Percentiles rank a stretch among this genome's conserved stretches.
Conservation (phyloP, 2,113 vertebrate genomes). For the Morphnarchus princeps region DNA sequence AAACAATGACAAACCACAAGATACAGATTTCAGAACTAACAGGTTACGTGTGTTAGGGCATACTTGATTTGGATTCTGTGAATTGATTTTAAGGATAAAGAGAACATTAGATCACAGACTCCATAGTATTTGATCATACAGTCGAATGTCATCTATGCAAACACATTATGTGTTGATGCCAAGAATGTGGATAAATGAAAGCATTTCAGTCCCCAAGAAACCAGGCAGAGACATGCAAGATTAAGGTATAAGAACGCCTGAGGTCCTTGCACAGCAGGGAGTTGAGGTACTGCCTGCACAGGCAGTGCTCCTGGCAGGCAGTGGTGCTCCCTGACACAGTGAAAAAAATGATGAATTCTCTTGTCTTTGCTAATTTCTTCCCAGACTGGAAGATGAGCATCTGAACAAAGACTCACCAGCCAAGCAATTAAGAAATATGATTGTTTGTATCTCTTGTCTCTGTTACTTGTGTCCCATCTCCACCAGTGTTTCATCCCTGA, state of each 20-base stretch:
- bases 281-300: not conserved
- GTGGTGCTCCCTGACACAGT: not conserved
- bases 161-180: not conserved
- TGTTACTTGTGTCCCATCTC: not conserved
- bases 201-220: not conserved
- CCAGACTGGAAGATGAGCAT: not conserved
- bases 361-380: not conserved
- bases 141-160: not conserved
- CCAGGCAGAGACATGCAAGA: not conserved
- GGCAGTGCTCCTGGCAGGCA: not conserved
- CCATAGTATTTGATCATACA: not conserved
- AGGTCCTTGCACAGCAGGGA: not conserved
- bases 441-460: not conserved
- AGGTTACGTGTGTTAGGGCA: not conserved
- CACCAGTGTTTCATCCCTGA: not conserved
- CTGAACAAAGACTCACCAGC: not conserved
- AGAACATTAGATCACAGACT: constrained; percentile 34
- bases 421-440: not conserved
- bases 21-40: not conserved
- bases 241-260: not conserved
- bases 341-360: not conserved
- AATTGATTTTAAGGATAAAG: constrained; percentile 14
- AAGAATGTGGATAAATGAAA: not conserved
- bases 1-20: not conserved
- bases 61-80: not conserved